Conservation (phyloP, 2,888 invertebrate genomes). For the Tortricodes alternella region DNA sequence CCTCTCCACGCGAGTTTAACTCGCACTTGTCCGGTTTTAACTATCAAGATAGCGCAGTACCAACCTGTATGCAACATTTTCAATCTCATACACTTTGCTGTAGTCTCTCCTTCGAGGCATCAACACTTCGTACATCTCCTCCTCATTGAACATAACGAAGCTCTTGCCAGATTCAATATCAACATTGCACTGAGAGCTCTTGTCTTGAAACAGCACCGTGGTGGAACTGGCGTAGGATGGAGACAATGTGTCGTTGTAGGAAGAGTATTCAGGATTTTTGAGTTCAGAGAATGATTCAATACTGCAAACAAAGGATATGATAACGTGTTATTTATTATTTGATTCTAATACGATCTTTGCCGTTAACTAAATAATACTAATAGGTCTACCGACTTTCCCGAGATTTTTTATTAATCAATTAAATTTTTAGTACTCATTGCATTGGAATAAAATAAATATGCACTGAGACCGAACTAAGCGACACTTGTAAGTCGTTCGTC, state of each 20-base stretch:
- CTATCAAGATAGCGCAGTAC: constrained; percentile 19
- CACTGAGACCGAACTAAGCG: too few relatives aligned
- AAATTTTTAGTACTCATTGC: too few relatives aligned
- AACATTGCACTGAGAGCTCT: constrained; percentile 64
- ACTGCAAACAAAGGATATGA: constrained; percentile 46
- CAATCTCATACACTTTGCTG: constrained; percentile 63
- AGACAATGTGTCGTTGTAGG: constrained; percentile 44
- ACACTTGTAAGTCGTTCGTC: too few relatives aligned
- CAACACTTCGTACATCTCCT: constrained; percentile 50
- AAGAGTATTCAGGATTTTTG: constrained; percentile 44
- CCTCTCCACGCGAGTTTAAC: too few relatives aligned
- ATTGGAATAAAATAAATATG: too few relatives aligned
- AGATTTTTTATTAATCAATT: too few relatives aligned
- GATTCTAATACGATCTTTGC: too few relatives aligned
- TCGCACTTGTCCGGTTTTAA: too few relatives aligned
- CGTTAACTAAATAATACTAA: too few relatives aligned
- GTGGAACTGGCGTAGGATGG: constrained; percentile 41
- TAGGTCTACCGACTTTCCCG: too few relatives aligned
- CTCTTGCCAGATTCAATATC: constrained; percentile 58
- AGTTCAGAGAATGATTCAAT: constrained; percentile 53
- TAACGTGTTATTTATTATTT: too few relatives aligned
- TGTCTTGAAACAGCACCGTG: constrained; percentile 48
- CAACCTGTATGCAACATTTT: constrained; percentile 70
- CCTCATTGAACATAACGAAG: constrained; percentile 69
- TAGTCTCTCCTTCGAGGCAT: constrained; percentile 48